These are phyloP conservation scores for Polypedilum vanderplanki DNA, from an alignment of 1,140 invertebrate genomes.

Conservation along the genomic window DNA sequence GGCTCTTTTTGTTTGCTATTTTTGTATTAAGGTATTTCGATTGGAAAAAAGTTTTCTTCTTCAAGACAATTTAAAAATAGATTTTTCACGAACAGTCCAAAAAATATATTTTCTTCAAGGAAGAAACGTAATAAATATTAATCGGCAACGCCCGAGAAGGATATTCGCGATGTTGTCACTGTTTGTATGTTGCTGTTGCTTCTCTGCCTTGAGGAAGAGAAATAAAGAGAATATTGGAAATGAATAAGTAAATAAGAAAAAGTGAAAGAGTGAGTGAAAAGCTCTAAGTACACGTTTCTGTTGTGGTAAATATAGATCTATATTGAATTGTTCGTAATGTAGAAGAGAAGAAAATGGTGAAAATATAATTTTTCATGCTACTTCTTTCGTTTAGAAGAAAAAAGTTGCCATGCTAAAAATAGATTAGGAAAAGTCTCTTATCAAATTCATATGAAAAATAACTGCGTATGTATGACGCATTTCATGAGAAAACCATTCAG, in stretches of 20 bases:
- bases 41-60: too few relatives aligned
- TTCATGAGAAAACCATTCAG: background rate
- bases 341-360: background rate
- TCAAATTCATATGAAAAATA: background rate
- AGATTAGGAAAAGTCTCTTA: background rate
- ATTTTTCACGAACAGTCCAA: too few relatives aligned
- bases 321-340: conserved; percentile 12
- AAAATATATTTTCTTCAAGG: too few relatives aligned
- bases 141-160: background rate
- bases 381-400: background rate
- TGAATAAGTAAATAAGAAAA: background rate
- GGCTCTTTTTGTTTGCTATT: background rate
- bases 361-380: conserved; percentile 5
- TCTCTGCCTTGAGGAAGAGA: background rate
- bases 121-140: background rate
- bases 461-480: background rate
- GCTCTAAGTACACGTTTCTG: conserved; percentile 1
- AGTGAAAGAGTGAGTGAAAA: background rate
- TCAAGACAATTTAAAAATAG: too few relatives aligned
- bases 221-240: background rate
- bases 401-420: background rate
- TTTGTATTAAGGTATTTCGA: background rate
- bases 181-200: background rate
- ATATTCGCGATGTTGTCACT: background rate
- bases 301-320: background rate